Base-by-base conservation (phyloP, 2,888 invertebrate genomes). In the Choreutis nemorana region DNA sequence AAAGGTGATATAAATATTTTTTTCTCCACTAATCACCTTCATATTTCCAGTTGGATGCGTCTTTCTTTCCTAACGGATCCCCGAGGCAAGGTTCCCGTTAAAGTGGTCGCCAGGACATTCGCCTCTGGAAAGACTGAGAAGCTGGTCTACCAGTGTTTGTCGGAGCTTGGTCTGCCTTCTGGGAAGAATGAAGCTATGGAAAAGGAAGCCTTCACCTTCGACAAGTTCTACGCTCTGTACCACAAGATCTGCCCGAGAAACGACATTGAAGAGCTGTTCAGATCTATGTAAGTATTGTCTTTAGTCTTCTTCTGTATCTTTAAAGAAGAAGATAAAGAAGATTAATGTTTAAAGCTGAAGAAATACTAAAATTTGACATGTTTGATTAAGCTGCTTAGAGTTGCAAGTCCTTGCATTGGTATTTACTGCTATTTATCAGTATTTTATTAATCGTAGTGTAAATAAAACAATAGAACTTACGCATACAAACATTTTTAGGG, bases 41-140 rank as follows among this genome's bases (percentile, higher is more conserved):
- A 21, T n/a, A 31, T 32, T 83, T 84, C 50, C 79, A 99, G 98
- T 85, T 99, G 99, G 99, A 97, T 97, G 94, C 89, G 97, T 37
- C 83, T 99, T 28, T 90, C 94, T 37, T 94, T 97, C 80, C 84
- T 91, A 50, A 93, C 94, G 31, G 97, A 98, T 62, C 90, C 92
- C 20, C 90, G 89, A 55, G 94, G 96, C 21, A 95, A 96, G 75
- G 97, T 99, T 32, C 97, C 98, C 2, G 96, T 98, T 2, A 93
- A 95, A 80, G 93, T 95, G 28, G 91, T 99, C 18, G 95, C 97
- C 31, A 84, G 94, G 58, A 99, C 98, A 33, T 99, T 99, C 78
- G 97, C 98, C 2, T 98, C 98, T n/a, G 99, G 99, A 18, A 97
- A 97, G 81, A 97, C 97, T 3, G 99, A 99, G 73, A 97, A 96